phyloP scores from a whole-genome alignment of 1,140 invertebrate species.

The Hypsibius dujardini region DNA sequence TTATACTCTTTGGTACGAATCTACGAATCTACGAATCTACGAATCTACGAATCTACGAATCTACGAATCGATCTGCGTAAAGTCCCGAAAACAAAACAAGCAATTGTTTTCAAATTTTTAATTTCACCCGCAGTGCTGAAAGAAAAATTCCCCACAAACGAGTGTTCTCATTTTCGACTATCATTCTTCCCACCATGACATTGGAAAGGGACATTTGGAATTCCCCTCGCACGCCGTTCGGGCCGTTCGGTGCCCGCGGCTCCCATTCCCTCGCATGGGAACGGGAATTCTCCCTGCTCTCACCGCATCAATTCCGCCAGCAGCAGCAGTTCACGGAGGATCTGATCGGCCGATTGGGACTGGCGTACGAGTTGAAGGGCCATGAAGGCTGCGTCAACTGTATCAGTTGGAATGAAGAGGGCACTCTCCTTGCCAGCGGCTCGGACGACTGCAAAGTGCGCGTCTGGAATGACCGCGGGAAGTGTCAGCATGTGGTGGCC shows the following conservation, averaged over 20 bases:
- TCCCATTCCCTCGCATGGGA: neutral
- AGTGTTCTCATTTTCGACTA: too few relatives aligned
- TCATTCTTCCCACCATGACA: too few relatives aligned
- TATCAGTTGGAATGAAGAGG: conserved; percentile 73
- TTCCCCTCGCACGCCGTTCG: neutral
- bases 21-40: too few relatives aligned
- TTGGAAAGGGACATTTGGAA: too few relatives aligned
- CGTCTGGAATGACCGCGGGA: conserved; percentile 72
- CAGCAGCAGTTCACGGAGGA: neutral
- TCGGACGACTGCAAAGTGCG: conserved; percentile 82
- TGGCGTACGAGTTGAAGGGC: conserved; percentile 38
- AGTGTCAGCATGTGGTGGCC: conserved; percentile 46
- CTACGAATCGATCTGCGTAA: too few relatives aligned
- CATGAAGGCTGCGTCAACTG: conserved; percentile 91
- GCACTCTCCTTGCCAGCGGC: conserved; percentile 73
- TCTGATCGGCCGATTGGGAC: neutral
- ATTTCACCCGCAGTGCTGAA: too few relatives aligned
- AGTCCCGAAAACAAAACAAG: too few relatives aligned
- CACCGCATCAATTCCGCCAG: neutral
- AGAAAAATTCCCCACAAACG: too few relatives aligned
- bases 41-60: too few relatives aligned
- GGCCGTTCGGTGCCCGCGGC: neutral
- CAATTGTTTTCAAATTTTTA: too few relatives aligned
- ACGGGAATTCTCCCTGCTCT: neutral
- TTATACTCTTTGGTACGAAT: too few relatives aligned